Base-by-base conservation (phyloP, 2,113 vertebrate genomes). In the Poeciliopsis occidentalis region DNA sequence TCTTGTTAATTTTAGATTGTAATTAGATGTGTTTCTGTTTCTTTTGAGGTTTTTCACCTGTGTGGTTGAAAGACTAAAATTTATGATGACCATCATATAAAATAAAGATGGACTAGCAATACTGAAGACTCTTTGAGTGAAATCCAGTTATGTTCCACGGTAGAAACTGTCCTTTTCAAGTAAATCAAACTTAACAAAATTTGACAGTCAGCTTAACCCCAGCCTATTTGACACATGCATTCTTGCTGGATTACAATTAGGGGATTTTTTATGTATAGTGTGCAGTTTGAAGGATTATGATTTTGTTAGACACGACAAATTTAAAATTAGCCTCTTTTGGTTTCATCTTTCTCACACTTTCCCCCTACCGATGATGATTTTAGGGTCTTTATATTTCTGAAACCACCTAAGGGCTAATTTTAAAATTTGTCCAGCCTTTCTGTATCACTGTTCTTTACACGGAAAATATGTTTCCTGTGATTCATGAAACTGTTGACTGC, bases 171-270 rank as follows among this genome's bases (percentile, higher is more conserved):
- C 30, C 30, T 31, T 31, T 31, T 31, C 30, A 31, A 31, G 30
- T 31, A 31, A 31, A 31, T 31, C 30, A 31, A 31, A 31, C 30
- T 4, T 31, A 31, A 31, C 30, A 31, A 31, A 31, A 31, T 4
- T 31, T 31, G 30, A 31, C 30, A 31, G 71, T 85, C 76, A 83
- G 15, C 87, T 88, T 82, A 57, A 82, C 83, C 66, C 57, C 73
- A 83, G 80, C 86, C 80, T 72, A 51, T 72, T 84, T 76, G 73
- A 13, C 34, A 60, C 62, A 57, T 34, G 8, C 60, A 12, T 39
- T 75, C 67, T 44, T 22, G n/a, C 61, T 47, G 51, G 31, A 37
- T 64, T 64, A 31, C 71, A 74, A 71, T 62, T 63, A 64, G 51
- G 13, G 13, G 10, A 47, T 24, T 69, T 69, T 75, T 47, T 41